Evolutionary conservation across 2,888 invertebrate genomes (phyloP), one percentile per base, ranked within the genome.

Genomic region (Calameuta pallipes): DNA sequence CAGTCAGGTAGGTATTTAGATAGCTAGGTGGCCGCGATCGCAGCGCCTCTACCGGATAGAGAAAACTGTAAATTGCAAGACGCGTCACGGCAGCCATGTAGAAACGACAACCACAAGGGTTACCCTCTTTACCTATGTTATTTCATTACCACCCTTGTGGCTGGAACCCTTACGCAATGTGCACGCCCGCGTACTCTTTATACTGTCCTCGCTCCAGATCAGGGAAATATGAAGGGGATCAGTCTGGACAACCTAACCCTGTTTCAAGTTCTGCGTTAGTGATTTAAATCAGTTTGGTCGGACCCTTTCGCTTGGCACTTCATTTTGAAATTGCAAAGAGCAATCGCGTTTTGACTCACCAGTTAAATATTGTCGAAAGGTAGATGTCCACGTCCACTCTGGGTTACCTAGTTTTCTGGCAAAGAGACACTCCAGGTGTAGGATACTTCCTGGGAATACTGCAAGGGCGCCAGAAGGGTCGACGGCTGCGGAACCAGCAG

Each of bases 361-460:
- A 85, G 96, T 95, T 75, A 94, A 94, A 91, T 97, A 96, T 89
- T 95, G 95, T 83, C 96, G 95, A 87, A 94, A 94, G 79, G 95
- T 95, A 78, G 97, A 95, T 0, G 97, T 97, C 97, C 97, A 97
- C 75, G 95, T 95, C 97, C 97, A 97, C 87, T 96, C 96, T 0
- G 97, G 97, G 81, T 96, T 95, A 1, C 97, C 97, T 33, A 95
- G 92, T 31, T 94, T 93, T 68, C 96, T 93, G 1, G 95, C 95
- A 87, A 96, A 95, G 85, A 97, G 94, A 89, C 97, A 97, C 91
- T 97, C 97, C 80, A 97, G 93, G 88, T 96, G 95, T 31, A 97
- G 92, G 6, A 96, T 96, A 82, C 95, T 95, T 83, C 96, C 96
- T 0, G 97, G 97, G 85, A 94, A 96, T 71, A 97, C 95, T 36